Conservation (phyloP, 2,113 vertebrate genomes). For the Erythrolamprus reginae region DNA sequence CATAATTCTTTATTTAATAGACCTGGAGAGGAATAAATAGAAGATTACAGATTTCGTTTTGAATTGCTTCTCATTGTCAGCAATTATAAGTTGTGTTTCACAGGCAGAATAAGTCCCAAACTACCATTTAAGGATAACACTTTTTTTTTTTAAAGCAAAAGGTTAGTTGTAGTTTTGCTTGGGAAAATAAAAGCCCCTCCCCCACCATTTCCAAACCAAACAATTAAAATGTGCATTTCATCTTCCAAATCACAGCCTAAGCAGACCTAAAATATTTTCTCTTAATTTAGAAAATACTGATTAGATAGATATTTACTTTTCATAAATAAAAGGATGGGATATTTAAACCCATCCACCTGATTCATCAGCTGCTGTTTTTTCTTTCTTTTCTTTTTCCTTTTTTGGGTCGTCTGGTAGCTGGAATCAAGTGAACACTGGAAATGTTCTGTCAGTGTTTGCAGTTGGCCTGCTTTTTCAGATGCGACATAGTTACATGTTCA, state of each 20-base stretch:
- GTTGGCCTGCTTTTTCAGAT: slow-evolving; percentile 45
- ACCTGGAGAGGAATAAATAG: neutral
- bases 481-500: slow-evolving; percentile 51
- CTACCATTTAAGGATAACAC: neutral
- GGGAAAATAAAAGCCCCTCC: neutral
- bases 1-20: neutral
- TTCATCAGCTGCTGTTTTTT: slow-evolving; percentile 2
- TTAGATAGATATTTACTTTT: slow-evolving; percentile 21
- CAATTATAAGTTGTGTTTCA: neutral
- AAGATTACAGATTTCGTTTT: slow-evolving; percentile 9
- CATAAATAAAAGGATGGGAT: neutral
- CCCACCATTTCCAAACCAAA: neutral
- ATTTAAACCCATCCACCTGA: slow-evolving; percentile 15
- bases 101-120: neutral
- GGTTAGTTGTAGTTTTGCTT: neutral
- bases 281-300: neutral
- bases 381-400: neutral
- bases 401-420: neutral
- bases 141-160: neutral
- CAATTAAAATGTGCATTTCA: neutral
- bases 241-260: slow-evolving; percentile 25
- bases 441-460: slow-evolving; percentile 29
- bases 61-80: neutral
- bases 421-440: neutral
- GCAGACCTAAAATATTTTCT: slow-evolving; percentile 16